These are phyloP conservation scores for Tylochromis polylepis DNA, from an alignment of 2,113 vertebrate genomes.

Conservation along the genomic window DNA sequence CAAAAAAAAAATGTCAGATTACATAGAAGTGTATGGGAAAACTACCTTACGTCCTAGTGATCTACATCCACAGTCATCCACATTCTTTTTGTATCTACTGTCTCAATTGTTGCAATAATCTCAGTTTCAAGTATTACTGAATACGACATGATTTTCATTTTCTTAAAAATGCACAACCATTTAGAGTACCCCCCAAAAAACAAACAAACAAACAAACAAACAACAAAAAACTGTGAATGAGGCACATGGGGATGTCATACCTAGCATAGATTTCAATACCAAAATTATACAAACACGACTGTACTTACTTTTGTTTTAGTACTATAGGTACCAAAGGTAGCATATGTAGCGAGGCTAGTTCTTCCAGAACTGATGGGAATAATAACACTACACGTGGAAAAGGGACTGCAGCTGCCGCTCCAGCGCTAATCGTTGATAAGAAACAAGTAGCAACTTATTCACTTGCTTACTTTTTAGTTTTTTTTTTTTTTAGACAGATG, in stretches of 20 bases:
- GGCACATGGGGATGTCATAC: neutral
- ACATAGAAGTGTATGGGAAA: neutral
- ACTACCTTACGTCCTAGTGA: too few relatives aligned
- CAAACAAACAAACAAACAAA: too few relatives aligned
- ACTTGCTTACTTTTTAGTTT: neutral
- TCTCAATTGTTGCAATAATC: neutral
- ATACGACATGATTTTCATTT: neutral
- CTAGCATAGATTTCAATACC: neutral
- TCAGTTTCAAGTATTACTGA: neutral
- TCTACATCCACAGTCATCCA: neutral
- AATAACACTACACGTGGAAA: neutral
- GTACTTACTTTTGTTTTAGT: neutral
- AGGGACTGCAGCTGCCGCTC: neutral
- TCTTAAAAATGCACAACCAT: neutral
- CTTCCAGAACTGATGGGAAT: neutral
- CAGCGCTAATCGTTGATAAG: neutral
- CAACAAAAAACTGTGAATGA: neutral
- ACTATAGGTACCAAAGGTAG: neutral
- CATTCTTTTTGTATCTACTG: neutral
- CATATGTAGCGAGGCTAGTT: neutral
- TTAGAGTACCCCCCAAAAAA: too few relatives aligned
- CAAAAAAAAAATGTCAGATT: neutral
- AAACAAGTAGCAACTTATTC: neutral
- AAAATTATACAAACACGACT: neutral
- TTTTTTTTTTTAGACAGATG: neutral